Evolutionary conservation across 2,888 invertebrate species (phyloP).

Genomic region (Catotricha subobsoleta): DNA sequence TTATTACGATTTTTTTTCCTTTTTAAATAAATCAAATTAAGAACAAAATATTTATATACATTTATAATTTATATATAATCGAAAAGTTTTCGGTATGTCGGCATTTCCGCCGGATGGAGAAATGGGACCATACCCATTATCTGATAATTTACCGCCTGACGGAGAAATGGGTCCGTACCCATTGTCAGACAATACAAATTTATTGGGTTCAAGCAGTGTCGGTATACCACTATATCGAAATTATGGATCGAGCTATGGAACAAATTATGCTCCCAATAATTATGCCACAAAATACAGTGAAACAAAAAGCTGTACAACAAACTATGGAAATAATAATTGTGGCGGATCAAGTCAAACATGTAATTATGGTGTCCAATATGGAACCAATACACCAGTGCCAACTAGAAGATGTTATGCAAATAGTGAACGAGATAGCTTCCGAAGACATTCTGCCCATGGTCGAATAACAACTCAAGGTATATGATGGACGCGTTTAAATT

Average conservation of each 20-base stretch:
- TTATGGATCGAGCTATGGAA: constrained; percentile 26
- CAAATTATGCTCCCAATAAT: constrained; percentile 17
- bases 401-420: constrained; percentile 7
- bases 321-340: constrained; percentile 4
- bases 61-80: background rate
- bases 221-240: constrained; percentile 24
- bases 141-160: constrained; percentile 24
- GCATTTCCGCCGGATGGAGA: constrained; percentile 2
- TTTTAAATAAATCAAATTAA: no score
- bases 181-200: constrained; percentile 28
- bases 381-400: constrained; percentile 15
- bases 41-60: no score
- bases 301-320: background rate
- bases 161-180: constrained; percentile 33
- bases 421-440: constrained; percentile 23
- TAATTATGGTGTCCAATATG: background rate
- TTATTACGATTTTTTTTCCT: no score
- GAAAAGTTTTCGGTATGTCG: constrained; percentile 5
- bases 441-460: constrained; percentile 31
- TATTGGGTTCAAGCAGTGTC: constrained; percentile 25
- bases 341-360: background rate
- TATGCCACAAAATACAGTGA: constrained; percentile 4
- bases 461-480: constrained; percentile 20
- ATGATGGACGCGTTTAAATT: no score
- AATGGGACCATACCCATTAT: constrained; percentile 22